phyloP scores from a whole-genome alignment of 2,888 invertebrate genomes.

The Galeruca laticollis region DNA sequence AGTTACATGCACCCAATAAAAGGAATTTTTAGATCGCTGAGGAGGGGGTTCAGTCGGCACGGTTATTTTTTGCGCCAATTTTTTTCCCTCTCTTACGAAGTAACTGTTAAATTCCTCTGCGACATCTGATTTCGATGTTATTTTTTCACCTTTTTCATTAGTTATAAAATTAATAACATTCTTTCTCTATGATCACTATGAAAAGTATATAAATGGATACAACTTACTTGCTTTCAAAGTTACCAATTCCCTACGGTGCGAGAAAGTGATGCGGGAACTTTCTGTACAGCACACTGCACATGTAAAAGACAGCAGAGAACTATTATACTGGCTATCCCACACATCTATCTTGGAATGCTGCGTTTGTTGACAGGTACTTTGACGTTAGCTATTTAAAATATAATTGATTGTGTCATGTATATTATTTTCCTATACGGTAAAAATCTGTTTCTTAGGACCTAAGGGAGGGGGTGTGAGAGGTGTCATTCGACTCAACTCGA shows the following conservation, averaged over 20 bases:
- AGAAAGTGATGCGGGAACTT: too few species aligned
- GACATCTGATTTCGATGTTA: not conserved
- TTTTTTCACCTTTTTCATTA: not conserved
- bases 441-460: too few species aligned
- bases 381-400: not conserved
- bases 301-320: too few species aligned
- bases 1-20: not conserved
- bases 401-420: not conserved
- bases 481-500: too few species aligned
- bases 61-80: too few species aligned
- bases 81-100: too few species aligned
- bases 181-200: too few species aligned
- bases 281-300: too few species aligned
- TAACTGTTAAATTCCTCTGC: slow-evolving; percentile 1
- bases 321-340: not conserved
- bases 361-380: not conserved
- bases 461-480: too few species aligned
- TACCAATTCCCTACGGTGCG: too few species aligned
- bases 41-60: not conserved
- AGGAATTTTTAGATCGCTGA: not conserved
- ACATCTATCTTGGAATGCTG: not conserved
- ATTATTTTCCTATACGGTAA: not conserved
- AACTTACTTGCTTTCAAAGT: too few species aligned
- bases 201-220: not conserved
- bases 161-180: not conserved